Conservation (phyloP, 2,113 vertebrate species). For the Gasterosteus aculeatus region DNA sequence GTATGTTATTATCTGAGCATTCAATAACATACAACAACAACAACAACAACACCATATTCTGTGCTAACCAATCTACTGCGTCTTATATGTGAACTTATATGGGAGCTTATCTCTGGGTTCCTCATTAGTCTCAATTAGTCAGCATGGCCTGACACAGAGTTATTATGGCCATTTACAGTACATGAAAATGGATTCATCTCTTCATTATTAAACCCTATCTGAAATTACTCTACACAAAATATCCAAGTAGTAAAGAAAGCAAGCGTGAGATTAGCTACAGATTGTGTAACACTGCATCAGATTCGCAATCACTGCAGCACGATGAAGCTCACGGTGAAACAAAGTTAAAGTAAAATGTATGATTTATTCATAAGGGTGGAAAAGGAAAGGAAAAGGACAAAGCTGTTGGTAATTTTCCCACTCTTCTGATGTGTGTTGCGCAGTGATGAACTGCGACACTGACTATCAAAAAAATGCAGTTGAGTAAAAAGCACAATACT, state of each 20-base stretch:
- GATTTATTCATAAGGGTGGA: not conserved
- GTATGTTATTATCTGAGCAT: not conserved
- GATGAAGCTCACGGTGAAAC: conserved; percentile 18
- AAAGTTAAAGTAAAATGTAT: not conserved
- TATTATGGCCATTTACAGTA: conserved; percentile 1
- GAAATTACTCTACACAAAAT: not conserved
- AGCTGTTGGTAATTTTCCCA: not conserved
- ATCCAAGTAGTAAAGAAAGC: not conserved
- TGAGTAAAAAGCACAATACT: not conserved
- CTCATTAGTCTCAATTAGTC: conserved; percentile 30
- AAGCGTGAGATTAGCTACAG: not conserved
- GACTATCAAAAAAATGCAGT: not conserved
- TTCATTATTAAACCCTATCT: not conserved
- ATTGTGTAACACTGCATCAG: not conserved
- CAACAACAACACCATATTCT: not conserved
- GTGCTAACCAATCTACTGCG: conserved; percentile 1
- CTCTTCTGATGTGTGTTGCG: not conserved
- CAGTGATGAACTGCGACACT: not conserved
- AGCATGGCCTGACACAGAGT: not conserved
- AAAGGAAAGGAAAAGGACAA: not conserved
- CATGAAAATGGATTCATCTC: not conserved
- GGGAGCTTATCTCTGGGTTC: conserved; percentile 12
- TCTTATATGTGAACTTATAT: conserved; percentile 20
- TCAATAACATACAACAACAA: not conserved
- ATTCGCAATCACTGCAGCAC: conserved; percentile 14